Percentiles rank a stretch among this genome's conserved stretches.
Evolutionary conservation across 2,113 vertebrate species (phyloP).

Genomic region (Caretta caretta): DNA sequence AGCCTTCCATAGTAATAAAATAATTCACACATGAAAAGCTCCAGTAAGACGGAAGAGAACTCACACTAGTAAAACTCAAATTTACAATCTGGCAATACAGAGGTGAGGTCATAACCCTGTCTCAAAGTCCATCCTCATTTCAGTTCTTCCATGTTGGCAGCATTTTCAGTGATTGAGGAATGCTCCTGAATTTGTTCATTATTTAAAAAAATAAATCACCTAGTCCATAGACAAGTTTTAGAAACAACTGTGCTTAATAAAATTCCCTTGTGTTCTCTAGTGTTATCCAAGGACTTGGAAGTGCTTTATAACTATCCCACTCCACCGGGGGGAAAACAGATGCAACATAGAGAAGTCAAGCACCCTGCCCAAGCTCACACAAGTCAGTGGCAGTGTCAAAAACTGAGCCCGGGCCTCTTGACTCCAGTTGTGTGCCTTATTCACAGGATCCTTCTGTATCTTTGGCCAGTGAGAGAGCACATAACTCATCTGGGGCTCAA

Average conservation of each 20-base stretch:
- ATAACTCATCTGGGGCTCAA: neutral
- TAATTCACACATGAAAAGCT: neutral
- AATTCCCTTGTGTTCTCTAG: neutral
- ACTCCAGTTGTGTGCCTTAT: neutral
- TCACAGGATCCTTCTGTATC: neutral
- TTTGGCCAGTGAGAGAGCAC: neutral
- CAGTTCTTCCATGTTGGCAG: neutral
- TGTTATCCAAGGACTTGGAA: neutral
- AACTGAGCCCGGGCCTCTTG: neutral
- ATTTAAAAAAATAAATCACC: neutral
- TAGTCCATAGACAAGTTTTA: neutral
- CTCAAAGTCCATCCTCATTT: neutral
- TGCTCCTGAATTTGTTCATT: neutral
- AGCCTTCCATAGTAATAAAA: rapidly evolving
- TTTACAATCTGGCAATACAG: neutral
- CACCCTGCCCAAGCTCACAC: neutral
- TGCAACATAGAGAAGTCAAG: rapidly evolving
- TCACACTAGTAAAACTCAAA: neutral
- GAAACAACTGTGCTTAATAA: neutral
- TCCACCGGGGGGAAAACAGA: rapidly evolving
- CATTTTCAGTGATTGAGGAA: neutral
- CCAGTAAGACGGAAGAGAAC: rapidly evolving
- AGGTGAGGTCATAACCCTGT: neutral
- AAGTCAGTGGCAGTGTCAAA: neutral
- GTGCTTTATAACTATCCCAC: neutral